phyloP scores from a whole-genome alignment of 1,140 invertebrate species.

The Spodoptera litura region DNA sequence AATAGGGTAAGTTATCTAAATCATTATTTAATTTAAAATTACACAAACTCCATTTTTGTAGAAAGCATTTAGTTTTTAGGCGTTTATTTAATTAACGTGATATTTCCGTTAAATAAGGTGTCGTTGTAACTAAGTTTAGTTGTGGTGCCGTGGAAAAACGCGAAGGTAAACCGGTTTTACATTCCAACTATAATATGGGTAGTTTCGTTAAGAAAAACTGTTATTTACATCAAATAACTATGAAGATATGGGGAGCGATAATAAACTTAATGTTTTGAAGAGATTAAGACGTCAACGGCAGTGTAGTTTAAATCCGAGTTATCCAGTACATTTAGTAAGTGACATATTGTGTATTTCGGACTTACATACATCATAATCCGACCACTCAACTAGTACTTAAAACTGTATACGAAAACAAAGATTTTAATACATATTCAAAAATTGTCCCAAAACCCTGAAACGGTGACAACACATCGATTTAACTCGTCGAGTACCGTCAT shows the following conservation, averaged over 20 bases:
- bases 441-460: background rate
- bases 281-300: background rate
- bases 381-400: too few species aligned
- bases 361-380: too few species aligned
- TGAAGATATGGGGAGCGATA: constrained; percentile 1
- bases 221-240: constrained; percentile 28
- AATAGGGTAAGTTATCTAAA: too few species aligned
- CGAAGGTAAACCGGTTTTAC: background rate
- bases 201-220: background rate
- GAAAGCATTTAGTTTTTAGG: constrained; percentile 1
- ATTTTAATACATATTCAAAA: background rate
- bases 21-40: too few species aligned
- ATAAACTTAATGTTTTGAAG: constrained; percentile 25
- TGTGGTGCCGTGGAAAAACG: constrained; percentile 14
- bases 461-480: too few species aligned
- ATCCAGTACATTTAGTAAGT: too few species aligned
- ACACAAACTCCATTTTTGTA: background rate
- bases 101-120: constrained; percentile 5
- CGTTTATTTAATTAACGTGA: constrained; percentile 22
- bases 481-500: too few species aligned
- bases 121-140: constrained; percentile 1
- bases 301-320: too few species aligned
- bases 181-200: constrained; percentile 9
- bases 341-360: too few species aligned
- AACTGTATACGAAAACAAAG: too few species aligned